A percentile compares a stretch with the other conserved stretches of the same genome.
phyloP scores from a whole-genome alignment of 2,888 invertebrate species.

The Macaria notata region DNA sequence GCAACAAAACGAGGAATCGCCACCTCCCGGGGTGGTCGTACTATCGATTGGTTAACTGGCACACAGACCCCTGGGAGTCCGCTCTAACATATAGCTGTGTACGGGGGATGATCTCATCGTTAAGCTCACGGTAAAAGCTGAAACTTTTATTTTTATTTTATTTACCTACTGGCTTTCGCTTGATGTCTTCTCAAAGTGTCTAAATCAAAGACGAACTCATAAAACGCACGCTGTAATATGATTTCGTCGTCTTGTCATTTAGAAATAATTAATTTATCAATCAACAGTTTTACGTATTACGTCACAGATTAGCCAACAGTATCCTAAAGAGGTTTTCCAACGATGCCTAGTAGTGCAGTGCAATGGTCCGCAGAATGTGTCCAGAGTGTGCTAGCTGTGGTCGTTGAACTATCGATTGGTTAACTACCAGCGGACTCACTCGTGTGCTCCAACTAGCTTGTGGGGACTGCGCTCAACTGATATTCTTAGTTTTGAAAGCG shows the following conservation, averaged over 20 bases:
- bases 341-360: no score
- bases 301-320: no score
- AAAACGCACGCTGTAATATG: neutral
- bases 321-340: no score
- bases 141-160: neutral
- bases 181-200: no score
- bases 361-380: slow-evolving; percentile 5
- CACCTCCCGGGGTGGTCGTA: slow-evolving; percentile 53
- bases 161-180: no score
- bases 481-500: neutral
- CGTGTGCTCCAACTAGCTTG: neutral
- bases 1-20: slow-evolving; percentile 51
- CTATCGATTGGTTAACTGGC: slow-evolving; percentile 53
- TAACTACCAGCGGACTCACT: slow-evolving; percentile 11
- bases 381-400: slow-evolving; percentile 8
- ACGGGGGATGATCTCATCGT: neutral
- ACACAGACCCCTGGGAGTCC: slow-evolving; percentile 9
- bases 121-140: neutral
- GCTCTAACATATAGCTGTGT: neutral
- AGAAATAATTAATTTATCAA: neutral
- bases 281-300: neutral
- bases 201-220: neutral
- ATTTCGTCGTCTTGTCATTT: neutral
- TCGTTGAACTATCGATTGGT: slow-evolving; percentile 28
- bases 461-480: slow-evolving; percentile 8